phyloP scores from a whole-genome alignment of 2,797 vertebrate species.

The Dendrocincla fuliginosa region DNA sequence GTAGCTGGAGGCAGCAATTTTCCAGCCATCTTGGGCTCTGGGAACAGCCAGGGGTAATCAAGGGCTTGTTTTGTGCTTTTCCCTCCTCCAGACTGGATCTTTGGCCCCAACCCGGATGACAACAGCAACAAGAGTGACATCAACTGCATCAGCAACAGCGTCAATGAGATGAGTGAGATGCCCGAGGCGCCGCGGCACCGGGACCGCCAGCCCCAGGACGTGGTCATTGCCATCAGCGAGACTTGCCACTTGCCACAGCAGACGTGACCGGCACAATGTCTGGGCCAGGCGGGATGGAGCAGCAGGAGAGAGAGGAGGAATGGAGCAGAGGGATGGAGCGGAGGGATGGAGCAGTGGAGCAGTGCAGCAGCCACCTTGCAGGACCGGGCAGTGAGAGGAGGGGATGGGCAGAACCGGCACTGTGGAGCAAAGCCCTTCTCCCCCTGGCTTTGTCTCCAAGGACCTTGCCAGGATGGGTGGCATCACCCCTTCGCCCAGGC shows the following conservation, averaged over 20 bases:
- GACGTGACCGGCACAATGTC: slow-evolving; percentile 27
- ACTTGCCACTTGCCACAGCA: slow-evolving; percentile 75
- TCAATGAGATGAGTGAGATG: slow-evolving; percentile 73
- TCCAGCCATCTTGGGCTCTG: neutral
- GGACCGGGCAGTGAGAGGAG: neutral
- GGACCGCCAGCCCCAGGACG: slow-evolving; percentile 72
- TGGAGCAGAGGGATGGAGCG: neutral
- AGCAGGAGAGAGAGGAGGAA: neutral
- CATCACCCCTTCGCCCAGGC: neutral
- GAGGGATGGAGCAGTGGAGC: neutral
- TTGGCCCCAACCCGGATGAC: slow-evolving; percentile 73
- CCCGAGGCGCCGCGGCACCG: neutral
- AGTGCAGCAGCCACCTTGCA: neutral
- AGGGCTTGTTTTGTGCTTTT: neutral
- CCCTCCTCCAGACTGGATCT: slow-evolving; percentile 80
- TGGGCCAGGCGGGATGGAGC: neutral
- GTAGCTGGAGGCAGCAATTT: neutral
- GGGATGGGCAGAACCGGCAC: neutral
- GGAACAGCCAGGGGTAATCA: neutral
- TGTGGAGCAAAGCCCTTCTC: neutral
- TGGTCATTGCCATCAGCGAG: slow-evolving; percentile 82
- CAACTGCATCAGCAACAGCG: slow-evolving; percentile 82
- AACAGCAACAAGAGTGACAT: slow-evolving; percentile 80
- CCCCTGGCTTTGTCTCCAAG: neutral
- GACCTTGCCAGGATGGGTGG: neutral